phyloP scores from a whole-genome alignment of 2,797 vertebrate genomes.

The Otus scops region DNA sequence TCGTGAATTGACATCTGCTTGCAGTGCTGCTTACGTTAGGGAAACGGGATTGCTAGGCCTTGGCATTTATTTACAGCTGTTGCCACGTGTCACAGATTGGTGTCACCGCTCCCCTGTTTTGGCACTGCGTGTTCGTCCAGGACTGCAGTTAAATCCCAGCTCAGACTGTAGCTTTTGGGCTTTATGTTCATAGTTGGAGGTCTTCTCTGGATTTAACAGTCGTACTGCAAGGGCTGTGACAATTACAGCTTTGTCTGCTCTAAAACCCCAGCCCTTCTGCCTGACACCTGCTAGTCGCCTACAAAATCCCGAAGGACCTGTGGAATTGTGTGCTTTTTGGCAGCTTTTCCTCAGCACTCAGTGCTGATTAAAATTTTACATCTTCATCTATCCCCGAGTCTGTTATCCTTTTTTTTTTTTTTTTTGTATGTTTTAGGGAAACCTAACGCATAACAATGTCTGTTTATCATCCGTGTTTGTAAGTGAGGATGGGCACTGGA shows the following conservation, averaged over 20 bases:
- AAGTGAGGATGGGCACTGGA: conserved; percentile 97
- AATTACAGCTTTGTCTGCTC: background rate
- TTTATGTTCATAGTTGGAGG: background rate
- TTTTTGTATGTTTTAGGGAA: conserved; percentile 78
- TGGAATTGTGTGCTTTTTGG: background rate
- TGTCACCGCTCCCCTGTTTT: background rate
- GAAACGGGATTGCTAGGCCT: background rate
- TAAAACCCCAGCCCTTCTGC: background rate
- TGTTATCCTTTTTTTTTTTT: background rate
- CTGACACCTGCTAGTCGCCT: background rate
- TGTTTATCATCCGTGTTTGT: conserved; percentile 92
- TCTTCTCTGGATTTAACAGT: background rate
- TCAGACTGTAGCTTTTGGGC: background rate
- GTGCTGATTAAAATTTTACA: background rate
- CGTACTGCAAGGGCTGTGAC: background rate
- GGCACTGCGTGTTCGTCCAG: background rate
- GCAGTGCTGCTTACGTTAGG: background rate
- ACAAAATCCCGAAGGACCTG: background rate
- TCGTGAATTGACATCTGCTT: background rate
- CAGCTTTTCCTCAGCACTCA: background rate
- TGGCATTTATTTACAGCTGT: background rate
- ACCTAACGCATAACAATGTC: conserved; percentile 95
- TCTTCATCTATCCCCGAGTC: background rate
- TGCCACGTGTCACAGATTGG: background rate
- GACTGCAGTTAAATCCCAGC: background rate